Evolutionary conservation across 1,140 invertebrate species (phyloP).

Genomic region (Drosophila orosa): DNA sequence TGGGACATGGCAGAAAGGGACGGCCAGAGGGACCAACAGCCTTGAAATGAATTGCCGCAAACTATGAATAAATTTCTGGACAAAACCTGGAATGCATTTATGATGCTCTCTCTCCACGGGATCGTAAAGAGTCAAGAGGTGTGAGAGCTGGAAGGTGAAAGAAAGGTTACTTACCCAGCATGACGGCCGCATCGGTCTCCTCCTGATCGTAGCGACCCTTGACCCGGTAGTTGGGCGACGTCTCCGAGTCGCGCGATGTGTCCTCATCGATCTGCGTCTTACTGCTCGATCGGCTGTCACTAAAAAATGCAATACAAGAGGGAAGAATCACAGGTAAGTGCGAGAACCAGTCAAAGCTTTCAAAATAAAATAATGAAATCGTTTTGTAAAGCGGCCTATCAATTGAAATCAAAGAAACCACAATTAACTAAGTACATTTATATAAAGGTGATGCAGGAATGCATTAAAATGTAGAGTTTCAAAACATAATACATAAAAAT

Average conservation of each 20-base stretch:
- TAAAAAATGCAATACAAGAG: conserved; percentile 10
- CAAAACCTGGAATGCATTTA: conserved; percentile 19
- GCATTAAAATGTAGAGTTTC: no score
- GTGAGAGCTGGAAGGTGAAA: conserved; percentile 29
- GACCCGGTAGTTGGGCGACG: conserved; percentile 91
- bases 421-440: no score
- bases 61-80: conserved; percentile 73
- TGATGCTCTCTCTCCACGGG: conserved; percentile 14
- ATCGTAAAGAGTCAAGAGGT: conserved; percentile 67
- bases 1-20: conserved; percentile 38
- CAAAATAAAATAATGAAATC: not conserved
- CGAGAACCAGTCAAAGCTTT: not conserved
- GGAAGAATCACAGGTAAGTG: not conserved
- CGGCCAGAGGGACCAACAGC: conserved; percentile 46
- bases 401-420: not conserved
- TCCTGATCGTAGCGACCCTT: conserved; percentile 94
- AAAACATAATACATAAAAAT: no score
- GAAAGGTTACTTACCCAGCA: conserved; percentile 89
- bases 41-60: conserved; percentile 70
- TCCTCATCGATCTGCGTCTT: conserved; percentile 92
- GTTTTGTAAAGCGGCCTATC: not conserved
- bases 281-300: conserved; percentile 85
- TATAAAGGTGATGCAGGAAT: no score
- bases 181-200: conserved; percentile 98
- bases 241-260: conserved; percentile 94